Base-by-base conservation (phyloP, 2,797 vertebrate species). In the Myotis pilosus region DNA sequence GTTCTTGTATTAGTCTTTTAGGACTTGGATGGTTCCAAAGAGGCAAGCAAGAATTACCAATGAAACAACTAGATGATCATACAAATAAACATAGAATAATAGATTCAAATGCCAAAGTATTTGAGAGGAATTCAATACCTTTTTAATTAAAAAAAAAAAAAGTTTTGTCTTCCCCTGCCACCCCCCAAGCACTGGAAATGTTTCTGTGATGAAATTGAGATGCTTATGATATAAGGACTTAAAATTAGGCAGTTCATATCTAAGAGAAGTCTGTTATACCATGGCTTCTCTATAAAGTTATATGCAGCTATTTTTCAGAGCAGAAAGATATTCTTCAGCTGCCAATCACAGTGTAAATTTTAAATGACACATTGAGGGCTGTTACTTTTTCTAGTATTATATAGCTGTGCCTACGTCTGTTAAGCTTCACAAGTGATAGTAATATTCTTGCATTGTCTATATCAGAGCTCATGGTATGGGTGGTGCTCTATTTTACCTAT, bases 211-310 rank as follows among this genome's bases (percentile, higher is more conserved):
- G 28, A 15, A 88, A 85, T 22, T 92, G 51, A 85, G 53, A 33
- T 86, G 57, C 53, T 78, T 96, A 72, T 94, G 68, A 79, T 53
- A 84, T 83, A 89, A 87, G 30, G 11, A 79, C 47, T 82, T 33
- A 55, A 72, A 78, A 88, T 85, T 84, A 79, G 16, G 33, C 2
- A 57, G 16, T 81, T 90, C 36, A 71, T 49, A 75, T 41, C 19
- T 88, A 79, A 94, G 44, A 62, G 16, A 93, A 92, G 11, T 20
- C 20, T 81, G 22, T 30, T 44, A 33, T 44, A 30, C 20, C 55
- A 1, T 66, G 30, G 17, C 22, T 88, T 94, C 62, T 92, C 44
- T 68, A 9, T 47, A 89, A 91, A 86, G 4, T 5, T 91, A 25
- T 75, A 36, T n/a, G 25, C 47, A 79, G 44, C 47, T 49, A 0